Evolutionary conservation across 2,797 vertebrate species (phyloP), one percentile per base, ranked within the genome.

Genomic region (Heterohyrax brucei): DNA sequence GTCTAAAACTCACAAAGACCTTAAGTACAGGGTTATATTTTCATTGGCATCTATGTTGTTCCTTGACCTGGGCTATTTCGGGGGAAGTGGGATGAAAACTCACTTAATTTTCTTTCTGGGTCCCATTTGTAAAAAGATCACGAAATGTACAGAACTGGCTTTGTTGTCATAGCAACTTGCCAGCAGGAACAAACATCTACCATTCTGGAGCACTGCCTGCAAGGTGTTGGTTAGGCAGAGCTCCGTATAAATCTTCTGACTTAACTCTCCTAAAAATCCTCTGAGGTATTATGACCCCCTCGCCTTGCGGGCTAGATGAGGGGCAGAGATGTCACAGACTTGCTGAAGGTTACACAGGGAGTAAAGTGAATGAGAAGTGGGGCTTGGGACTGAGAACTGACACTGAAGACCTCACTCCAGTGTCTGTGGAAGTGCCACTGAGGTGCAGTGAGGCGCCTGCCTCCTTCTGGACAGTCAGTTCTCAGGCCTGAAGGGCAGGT

Each of bases 41-140:
- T 77, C 56, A 64, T 61, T 85, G n/a, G 14, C 30, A 21, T 87
- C 87, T 24, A 66, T 19, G 4, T 59, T 39, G 22, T 79, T n/a
- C 30, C 10, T 10, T 64, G 46, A 28, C 46, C 56, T 76, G 28
- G 18, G 44, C 76, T 87, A 10, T 66, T 82, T 39, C 4, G 21
- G 66, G 48, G 59, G 22, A 75, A 78, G n/a, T 91, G 44, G 82
- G 80, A 84, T 53, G 77, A 33, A 75, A 82, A 22, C n/a, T 73
- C 24, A n/a, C 21, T 61, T 59, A 7, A 1, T 53, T 30, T 84
- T 84, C 56, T 93, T 81, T 50, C 33, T 94, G 39, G 59, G 18
- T 30, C 70, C 28, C 21, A 44, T n/a, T 48, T 76, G 78, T 73
- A 19, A 46, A 83, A 93, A 92, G 26, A 87, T 24, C 3, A 12